These are phyloP conservation scores for Seriola rivoliana DNA, from an alignment of 2,113 vertebrate species.

Conservation along the genomic window DNA sequence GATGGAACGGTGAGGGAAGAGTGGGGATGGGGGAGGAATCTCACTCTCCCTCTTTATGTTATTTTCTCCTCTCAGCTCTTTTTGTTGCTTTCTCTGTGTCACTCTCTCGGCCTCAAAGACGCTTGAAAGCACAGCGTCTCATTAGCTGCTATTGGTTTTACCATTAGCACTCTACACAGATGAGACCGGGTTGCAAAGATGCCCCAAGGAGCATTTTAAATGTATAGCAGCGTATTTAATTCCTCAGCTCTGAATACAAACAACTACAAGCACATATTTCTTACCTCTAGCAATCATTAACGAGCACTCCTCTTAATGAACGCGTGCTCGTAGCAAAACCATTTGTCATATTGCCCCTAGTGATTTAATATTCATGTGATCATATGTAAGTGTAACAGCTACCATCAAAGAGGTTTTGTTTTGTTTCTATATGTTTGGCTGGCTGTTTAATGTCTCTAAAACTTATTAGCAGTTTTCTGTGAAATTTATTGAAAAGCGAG, in stretches of 20 bases:
- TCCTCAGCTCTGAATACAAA: constrained; percentile 31
- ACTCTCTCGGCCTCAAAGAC: neutral
- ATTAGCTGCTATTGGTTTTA: constrained; percentile 58
- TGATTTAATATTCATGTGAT: constrained; percentile 27
- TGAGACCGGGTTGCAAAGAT: constrained; percentile 49
- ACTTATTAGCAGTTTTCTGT: neutral
- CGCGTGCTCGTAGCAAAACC: neutral
- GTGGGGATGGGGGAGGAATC: neutral
- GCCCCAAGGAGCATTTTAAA: constrained; percentile 47
- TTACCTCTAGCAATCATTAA: neutral
- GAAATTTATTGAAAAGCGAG: neutral
- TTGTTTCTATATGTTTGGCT: neutral
- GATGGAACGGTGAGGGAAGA: constrained; percentile 90
- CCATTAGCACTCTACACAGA: constrained; percentile 52
- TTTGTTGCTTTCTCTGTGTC: neutral
- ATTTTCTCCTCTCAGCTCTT: neutral
- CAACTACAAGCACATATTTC: neutral
- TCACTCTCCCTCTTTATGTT: neutral
- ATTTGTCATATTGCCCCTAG: constrained; percentile 6
- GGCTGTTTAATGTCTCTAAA: neutral
- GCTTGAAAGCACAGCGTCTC: constrained; percentile 37
- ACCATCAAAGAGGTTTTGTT: neutral
- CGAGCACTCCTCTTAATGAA: constrained; percentile 18
- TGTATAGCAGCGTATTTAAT: constrained; percentile 36
- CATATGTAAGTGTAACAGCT: neutral